Conservation (phyloP, 2,888 invertebrate genomes). For the Sinohyriopsis cumingii region DNA sequence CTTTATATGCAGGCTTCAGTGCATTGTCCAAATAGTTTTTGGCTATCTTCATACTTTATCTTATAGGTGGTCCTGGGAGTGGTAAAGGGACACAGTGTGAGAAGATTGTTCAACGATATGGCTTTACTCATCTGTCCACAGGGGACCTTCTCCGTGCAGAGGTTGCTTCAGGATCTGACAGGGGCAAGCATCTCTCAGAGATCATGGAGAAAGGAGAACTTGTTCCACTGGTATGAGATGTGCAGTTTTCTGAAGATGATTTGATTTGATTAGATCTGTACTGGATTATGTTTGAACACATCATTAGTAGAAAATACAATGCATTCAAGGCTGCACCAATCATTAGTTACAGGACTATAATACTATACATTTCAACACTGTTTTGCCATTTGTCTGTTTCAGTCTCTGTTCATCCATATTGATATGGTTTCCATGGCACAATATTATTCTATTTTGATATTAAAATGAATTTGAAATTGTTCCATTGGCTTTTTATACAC, state of each 20-base stretch:
- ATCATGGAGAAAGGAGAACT: constrained; percentile 92
- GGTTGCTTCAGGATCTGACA: constrained; percentile 88
- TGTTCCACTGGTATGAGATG: constrained; percentile 81
- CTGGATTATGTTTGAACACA: no score
- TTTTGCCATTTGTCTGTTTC: no score
- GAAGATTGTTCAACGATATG: constrained; percentile 91
- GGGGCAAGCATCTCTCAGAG: constrained; percentile 87
- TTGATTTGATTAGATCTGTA: neutral
- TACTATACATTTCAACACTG: no score
- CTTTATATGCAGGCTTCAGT: no score
- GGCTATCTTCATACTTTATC: neutral
- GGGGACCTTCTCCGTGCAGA: constrained; percentile 93
- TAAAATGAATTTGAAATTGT: neutral
- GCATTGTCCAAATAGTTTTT: no score
- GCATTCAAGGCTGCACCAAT: neutral
- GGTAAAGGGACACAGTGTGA: constrained; percentile 98
- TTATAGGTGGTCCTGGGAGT: constrained; percentile 85
- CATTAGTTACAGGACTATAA: no score
- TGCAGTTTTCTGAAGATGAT: no score
- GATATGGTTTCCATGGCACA: no score
- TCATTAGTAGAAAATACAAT: neutral
- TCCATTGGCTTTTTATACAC: no score
- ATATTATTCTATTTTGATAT: no score
- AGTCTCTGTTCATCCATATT: neutral
- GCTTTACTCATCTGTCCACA: constrained; percentile 90